These are phyloP conservation scores for Ferrisia virgata DNA, from an alignment of 2,888 invertebrate genomes.

Conservation along the genomic window DNA sequence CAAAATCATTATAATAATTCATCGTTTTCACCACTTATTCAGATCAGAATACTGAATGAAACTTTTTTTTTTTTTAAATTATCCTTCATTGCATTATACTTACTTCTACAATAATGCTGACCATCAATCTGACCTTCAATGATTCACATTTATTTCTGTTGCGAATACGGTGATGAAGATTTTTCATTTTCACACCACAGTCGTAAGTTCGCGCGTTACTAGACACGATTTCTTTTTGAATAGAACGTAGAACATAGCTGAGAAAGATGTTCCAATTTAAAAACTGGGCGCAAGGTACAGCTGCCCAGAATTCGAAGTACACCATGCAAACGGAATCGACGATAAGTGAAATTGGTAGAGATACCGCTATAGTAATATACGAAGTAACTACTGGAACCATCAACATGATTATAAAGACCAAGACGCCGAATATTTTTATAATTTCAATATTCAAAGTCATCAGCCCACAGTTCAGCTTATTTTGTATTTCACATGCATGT, in stretches of 20 bases:
- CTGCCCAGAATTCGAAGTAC: background rate
- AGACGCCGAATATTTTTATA: background rate
- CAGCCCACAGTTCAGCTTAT: background rate
- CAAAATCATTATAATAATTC: too few relatives aligned
- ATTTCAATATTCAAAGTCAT: background rate
- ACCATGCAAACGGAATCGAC: background rate
- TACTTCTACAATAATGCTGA: background rate
- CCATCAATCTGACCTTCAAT: background rate
- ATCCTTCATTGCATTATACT: background rate
- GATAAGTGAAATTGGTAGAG: background rate
- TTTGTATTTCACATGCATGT: background rate
- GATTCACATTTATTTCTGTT: background rate
- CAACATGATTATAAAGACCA: background rate
- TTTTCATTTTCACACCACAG: background rate
- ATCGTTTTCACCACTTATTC: too few relatives aligned
- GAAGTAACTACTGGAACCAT: background rate
- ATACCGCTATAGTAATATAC: background rate
- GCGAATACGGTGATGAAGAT: background rate
- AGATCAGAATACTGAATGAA: too few relatives aligned
- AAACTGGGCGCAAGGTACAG: background rate
- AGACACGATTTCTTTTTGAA: background rate
- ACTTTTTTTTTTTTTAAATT: too few relatives aligned
- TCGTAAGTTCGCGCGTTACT: background rate
- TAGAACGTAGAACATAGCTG: background rate
- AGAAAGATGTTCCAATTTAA: background rate